Evolutionary conservation across 2,797 vertebrate genomes (phyloP).

Genomic region (Ispidina picta): DNA sequence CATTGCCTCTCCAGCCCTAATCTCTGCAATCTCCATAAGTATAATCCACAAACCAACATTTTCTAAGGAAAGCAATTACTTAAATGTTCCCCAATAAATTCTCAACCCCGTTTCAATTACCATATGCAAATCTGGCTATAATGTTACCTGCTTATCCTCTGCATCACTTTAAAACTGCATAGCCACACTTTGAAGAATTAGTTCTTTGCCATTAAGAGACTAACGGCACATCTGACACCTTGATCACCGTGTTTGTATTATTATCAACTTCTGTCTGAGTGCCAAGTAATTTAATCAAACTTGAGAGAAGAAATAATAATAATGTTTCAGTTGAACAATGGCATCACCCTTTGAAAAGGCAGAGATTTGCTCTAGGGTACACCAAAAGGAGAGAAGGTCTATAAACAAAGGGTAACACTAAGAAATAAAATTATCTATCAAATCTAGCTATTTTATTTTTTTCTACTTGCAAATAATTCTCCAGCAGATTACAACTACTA

Average conservation of each 20-base stretch:
- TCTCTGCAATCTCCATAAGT: neutral
- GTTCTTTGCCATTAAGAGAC: slow-evolving; percentile 17
- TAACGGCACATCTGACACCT: slow-evolving; percentile 65
- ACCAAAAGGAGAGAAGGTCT: slow-evolving; percentile 46
- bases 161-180: neutral
- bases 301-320: slow-evolving; percentile 60
- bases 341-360: slow-evolving; percentile 52
- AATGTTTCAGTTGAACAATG: slow-evolving; percentile 55
- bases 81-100: neutral
- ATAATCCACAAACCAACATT: neutral
- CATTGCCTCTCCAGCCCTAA: neutral
- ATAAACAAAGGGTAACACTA: slow-evolving; percentile 55
- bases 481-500: slow-evolving; percentile 1
- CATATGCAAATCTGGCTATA: neutral
- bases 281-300: slow-evolving; percentile 63
- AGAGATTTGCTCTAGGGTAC: slow-evolving; percentile 55
- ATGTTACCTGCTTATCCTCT: neutral
- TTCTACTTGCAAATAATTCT: slow-evolving; percentile 13
- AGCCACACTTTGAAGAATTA: neutral
- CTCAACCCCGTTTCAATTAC: slow-evolving; percentile 13
- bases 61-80: neutral
- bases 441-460: neutral
- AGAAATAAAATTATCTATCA: slow-evolving; percentile 36
- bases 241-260: slow-evolving; percentile 37
- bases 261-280: slow-evolving; percentile 45